Evolutionary conservation across 1,140 invertebrate genomes (phyloP), one percentile per base, ranked within the genome.

Genomic region (Drosophila watanabei): DNA sequence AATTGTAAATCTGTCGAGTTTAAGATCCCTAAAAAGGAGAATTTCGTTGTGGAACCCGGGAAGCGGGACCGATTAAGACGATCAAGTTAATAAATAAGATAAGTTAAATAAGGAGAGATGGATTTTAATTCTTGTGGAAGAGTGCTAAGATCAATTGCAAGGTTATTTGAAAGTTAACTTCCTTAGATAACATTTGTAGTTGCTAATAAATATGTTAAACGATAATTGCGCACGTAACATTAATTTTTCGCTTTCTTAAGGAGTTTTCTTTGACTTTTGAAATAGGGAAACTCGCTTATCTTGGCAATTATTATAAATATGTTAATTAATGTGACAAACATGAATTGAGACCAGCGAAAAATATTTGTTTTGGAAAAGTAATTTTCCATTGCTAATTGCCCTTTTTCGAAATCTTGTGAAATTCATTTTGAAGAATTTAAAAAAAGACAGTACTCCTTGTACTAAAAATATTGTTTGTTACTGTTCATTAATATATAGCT

Each of bases 351-450:
- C 1, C 16, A 10, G 18, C 14, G 10, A 33, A 64, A 28, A 24
- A 62, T 35, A 45, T 20, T n/a, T 37, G 30, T 14, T 28, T 32
- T 54, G 30, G 37, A 68, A 52, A 68, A 35, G 32, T 52, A 37
- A 66, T 68, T 54, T 71, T 68, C 68, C 63, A 56, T 56, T 69
- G 68, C n/a, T 54, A 71, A 68, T 37, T 64, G 3, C 0, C 5
- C 3, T 16, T 10, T 66, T 68, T 66, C 13, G 37, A 70, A 37
- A 5, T 6, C 16, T 66, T 66, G 37, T 66, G 66, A 70, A 66
- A 70, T 65, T 32, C n/a, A 6, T 0, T 10, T 8, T 8, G 18
- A 28, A 5, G 7, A n/a, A n/a, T 45, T 24, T 2, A 39, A 32
- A 30, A 20, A 16, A 30, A 63, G 9, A 2, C 24, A 4, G 61